Evolutionary conservation across 2,797 vertebrate genomes (phyloP).

Genomic region (Coreius guichenoti): DNA sequence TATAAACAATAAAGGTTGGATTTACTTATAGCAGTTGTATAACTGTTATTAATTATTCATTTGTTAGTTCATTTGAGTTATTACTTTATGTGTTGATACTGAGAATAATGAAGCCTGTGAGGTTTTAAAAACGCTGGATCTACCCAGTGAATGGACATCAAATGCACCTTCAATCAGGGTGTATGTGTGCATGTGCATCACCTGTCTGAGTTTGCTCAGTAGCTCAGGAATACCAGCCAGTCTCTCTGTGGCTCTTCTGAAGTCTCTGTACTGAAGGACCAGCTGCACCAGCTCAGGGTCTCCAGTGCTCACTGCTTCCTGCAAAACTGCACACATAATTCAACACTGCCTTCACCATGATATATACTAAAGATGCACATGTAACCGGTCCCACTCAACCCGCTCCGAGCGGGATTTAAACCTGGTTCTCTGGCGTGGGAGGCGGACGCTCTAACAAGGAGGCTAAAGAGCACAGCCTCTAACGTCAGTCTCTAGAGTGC

Average conservation of each 20-base stretch:
- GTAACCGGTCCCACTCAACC: no score
- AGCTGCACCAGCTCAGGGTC: conserved; percentile 95
- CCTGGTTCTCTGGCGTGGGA: no score
- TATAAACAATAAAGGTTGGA: background rate
- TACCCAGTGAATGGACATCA: background rate
- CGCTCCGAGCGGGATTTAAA: no score
- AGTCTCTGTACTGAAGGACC: conserved; percentile 94
- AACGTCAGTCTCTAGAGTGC: no score
- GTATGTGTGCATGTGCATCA: conserved; percentile 60
- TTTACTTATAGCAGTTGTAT: background rate
- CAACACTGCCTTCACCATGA: conserved; percentile 16
- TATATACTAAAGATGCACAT: background rate
- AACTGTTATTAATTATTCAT: background rate
- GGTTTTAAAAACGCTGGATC: background rate
- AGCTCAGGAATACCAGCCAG: conserved; percentile 92
- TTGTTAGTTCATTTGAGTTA: background rate
- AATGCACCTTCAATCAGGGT: background rate
- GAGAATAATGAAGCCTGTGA: background rate
- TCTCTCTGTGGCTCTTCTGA: conserved; percentile 88
- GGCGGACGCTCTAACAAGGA: no score
- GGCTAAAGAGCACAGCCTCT: no score
- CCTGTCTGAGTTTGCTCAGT: conserved; percentile 92
- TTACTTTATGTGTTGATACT: background rate
- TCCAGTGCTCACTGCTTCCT: conserved; percentile 95
- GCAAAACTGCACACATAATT: conserved; percentile 82